A percentile compares a stretch with the other conserved stretches of the same genome.
These are phyloP conservation scores for Penelope pileata DNA, from an alignment of 2,113 vertebrate genomes.

Conservation along the genomic window DNA sequence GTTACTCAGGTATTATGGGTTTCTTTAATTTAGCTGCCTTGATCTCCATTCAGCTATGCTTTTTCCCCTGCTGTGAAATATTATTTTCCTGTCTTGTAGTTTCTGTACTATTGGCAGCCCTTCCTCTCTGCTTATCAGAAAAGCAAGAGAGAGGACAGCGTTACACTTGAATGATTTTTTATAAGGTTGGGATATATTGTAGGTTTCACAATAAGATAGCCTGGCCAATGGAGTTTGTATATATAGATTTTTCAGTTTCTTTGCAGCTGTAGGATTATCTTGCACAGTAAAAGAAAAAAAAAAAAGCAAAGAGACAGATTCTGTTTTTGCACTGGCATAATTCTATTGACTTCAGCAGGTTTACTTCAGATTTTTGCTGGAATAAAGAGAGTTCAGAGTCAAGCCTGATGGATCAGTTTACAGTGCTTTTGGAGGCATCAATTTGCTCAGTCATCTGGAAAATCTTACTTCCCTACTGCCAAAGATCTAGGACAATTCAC, in stretches of 20 bases:
- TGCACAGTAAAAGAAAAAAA: background rate
- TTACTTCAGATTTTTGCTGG: background rate
- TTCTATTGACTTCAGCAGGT: background rate
- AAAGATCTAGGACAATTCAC: constrained; percentile 15
- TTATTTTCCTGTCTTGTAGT: background rate
- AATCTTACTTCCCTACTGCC: constrained; percentile 16
- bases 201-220: constrained; percentile 44
- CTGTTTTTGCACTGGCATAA: background rate
- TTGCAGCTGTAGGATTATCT: constrained; percentile 37
- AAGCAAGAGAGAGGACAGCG: background rate
- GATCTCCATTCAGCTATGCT: background rate
- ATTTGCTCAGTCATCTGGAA: constrained; percentile 44
- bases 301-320: background rate
- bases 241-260: constrained; percentile 15
- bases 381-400: constrained; percentile 19
- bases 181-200: constrained; percentile 22
- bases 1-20: background rate
- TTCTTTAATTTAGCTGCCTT: constrained; percentile 35
- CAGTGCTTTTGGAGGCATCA: constrained; percentile 13
- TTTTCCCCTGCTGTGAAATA: constrained; percentile 11
- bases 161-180: constrained; percentile 51
- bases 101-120: constrained; percentile 1
- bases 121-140: constrained; percentile 49
- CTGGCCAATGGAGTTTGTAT: constrained; percentile 33
- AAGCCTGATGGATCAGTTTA: constrained; percentile 21